Conservation (phyloP, 2,113 vertebrate genomes). For the Dipodomys stephensi region DNA sequence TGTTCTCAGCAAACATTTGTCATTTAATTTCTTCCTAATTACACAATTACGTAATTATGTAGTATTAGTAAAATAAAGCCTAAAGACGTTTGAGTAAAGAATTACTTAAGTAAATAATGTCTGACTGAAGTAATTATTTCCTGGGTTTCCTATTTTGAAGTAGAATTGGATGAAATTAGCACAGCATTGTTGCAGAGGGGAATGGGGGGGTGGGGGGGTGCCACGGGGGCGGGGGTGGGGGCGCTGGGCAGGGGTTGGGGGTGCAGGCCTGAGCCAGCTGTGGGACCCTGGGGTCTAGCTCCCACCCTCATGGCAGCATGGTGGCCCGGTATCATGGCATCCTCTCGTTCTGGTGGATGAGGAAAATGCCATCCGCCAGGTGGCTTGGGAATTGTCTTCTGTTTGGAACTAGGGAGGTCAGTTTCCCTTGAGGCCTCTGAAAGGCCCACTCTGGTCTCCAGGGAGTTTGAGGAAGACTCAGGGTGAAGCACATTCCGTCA, state of each 20-base stretch:
- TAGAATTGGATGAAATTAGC: constrained; percentile 74
- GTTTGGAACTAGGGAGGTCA: neutral
- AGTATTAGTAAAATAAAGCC: constrained; percentile 87
- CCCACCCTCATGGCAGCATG: neutral
- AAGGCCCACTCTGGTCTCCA: neutral
- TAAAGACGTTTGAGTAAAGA: constrained; percentile 86
- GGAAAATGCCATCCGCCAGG: neutral
- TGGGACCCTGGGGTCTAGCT: neutral
- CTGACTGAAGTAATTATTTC: constrained; percentile 83
- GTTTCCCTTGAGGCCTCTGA: neutral
- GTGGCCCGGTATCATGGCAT: too few relatives aligned
- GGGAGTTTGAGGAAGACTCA: neutral
- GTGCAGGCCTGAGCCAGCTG: neutral
- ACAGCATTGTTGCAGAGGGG: constrained; percentile 48
- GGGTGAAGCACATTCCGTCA: neutral
- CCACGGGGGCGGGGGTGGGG: neutral
- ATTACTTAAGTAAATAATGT: constrained; percentile 87
- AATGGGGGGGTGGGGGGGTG: neutral
- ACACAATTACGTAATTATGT: constrained; percentile 84
- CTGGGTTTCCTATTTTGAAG: constrained; percentile 74
- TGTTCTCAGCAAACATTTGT: constrained; percentile 80
- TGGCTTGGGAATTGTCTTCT: neutral
- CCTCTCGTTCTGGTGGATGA: neutral
- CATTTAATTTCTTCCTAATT: constrained; percentile 84
- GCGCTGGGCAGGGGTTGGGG: neutral